Conservation (phyloP, 2,888 invertebrate species). For the Metallyticus violacea region DNA sequence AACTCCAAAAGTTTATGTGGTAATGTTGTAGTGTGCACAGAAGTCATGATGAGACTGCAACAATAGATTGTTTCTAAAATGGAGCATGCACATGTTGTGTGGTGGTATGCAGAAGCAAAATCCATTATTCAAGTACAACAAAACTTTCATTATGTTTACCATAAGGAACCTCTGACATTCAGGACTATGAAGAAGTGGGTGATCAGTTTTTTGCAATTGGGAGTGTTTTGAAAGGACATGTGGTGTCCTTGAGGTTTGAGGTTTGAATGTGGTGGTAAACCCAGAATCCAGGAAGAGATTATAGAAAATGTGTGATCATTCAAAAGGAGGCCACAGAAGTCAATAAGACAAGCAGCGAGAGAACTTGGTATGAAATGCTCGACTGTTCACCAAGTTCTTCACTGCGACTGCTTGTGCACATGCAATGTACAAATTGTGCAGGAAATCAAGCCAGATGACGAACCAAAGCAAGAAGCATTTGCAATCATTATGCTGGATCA, state of each 20-base stretch:
- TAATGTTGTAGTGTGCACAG: too few relatives aligned
- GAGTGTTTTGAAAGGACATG: not conserved
- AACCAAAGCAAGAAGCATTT: not conserved
- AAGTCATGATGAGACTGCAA: too few relatives aligned
- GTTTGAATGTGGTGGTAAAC: not conserved
- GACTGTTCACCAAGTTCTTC: not conserved
- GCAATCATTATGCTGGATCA: not conserved
- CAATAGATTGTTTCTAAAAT: too few relatives aligned
- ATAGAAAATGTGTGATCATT: too few relatives aligned
- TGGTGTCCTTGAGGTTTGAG: too few relatives aligned
- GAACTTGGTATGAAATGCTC: not conserved
- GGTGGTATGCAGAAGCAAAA: too few relatives aligned
- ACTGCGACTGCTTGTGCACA: not conserved
- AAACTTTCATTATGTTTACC: too few relatives aligned
- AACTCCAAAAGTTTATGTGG: too few relatives aligned
- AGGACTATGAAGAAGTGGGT: not conserved
- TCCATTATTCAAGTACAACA: too few relatives aligned
- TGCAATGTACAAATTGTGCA: not conserved
- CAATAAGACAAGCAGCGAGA: not conserved
- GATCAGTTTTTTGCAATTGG: not conserved
- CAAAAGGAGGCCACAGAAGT: too few relatives aligned
- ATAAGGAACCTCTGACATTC: not conserved
- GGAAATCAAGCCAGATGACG: not conserved
- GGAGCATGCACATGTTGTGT: too few relatives aligned
- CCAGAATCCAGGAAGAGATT: too few relatives aligned